Percentiles rank a stretch among this genome's conserved stretches.
Evolutionary conservation across 2,888 invertebrate species (phyloP).

Genomic region (Trichogramma dendrolimi): DNA sequence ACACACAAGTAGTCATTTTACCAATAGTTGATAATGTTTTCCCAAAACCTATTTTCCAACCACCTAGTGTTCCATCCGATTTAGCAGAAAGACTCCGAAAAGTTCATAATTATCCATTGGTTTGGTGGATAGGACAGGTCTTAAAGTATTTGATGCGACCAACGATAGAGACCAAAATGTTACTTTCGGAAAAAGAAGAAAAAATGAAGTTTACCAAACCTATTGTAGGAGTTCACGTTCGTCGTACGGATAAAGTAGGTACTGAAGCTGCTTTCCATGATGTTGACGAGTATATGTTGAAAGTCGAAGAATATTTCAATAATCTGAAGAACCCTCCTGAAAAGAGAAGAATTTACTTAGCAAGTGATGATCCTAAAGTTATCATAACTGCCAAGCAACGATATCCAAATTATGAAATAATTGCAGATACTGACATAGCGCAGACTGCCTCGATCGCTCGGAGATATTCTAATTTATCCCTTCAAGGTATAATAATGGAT

Average conservation of each 20-base stretch:
- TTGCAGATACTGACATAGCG: conserved; percentile 84
- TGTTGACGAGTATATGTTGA: conserved; percentile 91
- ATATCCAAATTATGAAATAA: conserved; percentile 81
- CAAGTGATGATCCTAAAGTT: conserved; percentile 90
- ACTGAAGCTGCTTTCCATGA: conserved; percentile 95
- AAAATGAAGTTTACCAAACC: conserved; percentile 79
- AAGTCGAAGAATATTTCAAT: conserved; percentile 84
- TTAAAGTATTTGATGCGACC: conserved; percentile 85
- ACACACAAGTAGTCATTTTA: conserved; percentile 77
- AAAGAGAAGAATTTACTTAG: conserved; percentile 78
- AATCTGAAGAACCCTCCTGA: conserved; percentile 65
- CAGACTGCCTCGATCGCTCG: conserved; percentile 85
- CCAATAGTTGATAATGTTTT: conserved; percentile 93
- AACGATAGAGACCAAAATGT: conserved; percentile 66
- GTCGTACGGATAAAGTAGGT: conserved; percentile 88
- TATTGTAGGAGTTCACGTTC: conserved; percentile 83
- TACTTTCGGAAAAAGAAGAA: conserved; percentile 71
- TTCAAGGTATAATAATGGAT: conserved; percentile 89
- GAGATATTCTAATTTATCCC: conserved; percentile 84
- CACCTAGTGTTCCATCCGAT: conserved; percentile 88
- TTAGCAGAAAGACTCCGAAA: conserved; percentile 73
- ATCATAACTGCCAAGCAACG: conserved; percentile 65
- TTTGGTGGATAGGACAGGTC: conserved; percentile 98
- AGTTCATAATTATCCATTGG: conserved; percentile 89
- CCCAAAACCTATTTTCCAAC: conserved; percentile 80